These are phyloP conservation scores for Halesus radiatus DNA, from an alignment of 1,140 invertebrate genomes.

Conservation along the genomic window DNA sequence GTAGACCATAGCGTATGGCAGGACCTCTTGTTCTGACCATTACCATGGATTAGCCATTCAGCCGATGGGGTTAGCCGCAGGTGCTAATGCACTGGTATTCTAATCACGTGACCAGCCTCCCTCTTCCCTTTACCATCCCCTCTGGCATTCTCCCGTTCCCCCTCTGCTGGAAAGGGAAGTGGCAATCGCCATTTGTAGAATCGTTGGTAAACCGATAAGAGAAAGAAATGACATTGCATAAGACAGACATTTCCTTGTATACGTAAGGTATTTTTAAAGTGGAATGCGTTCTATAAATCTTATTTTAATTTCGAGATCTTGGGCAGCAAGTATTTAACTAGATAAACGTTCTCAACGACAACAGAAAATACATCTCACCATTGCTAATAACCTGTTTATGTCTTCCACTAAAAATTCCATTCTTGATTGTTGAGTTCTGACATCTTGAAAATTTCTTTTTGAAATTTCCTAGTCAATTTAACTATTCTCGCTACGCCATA, in stretches of 20 bases:
- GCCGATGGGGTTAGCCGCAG: constrained; percentile 23
- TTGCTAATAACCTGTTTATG: no score
- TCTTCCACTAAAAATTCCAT: no score
- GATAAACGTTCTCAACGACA: no score
- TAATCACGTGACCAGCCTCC: constrained; percentile 47
- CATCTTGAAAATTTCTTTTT: no score
- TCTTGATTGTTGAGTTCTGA: no score
- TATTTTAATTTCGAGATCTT: background rate
- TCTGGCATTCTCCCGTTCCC: background rate
- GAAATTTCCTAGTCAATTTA: no score
- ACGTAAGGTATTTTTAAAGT: background rate
- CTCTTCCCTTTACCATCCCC: background rate
- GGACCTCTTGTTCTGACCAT: constrained; percentile 4
- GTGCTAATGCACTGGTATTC: constrained; percentile 52
- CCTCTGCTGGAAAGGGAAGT: background rate
- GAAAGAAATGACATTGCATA: background rate
- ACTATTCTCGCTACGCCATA: no score
- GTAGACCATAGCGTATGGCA: no score
- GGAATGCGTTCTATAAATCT: background rate
- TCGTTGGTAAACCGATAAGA: constrained; percentile 12
- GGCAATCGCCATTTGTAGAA: constrained; percentile 25
- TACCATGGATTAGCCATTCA: constrained; percentile 40
- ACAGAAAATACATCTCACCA: no score
- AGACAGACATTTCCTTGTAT: background rate
- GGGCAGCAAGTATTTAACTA: background rate